Base-by-base conservation (phyloP, 2,797 vertebrate species). In the Syndactyla subalaris region DNA sequence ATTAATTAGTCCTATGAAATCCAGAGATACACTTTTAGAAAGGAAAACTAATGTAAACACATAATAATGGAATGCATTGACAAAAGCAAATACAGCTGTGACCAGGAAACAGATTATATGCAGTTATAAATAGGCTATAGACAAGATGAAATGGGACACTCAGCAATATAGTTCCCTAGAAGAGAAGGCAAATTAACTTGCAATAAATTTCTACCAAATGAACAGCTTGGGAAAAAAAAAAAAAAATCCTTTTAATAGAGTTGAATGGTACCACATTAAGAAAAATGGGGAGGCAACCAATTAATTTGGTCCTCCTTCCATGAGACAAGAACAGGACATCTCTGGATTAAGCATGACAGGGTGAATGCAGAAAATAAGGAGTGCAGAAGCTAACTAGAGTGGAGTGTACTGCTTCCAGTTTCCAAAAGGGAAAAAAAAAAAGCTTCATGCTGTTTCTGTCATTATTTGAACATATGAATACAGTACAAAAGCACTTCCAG, bases 101-200 rank as follows among this genome's bases (percentile, higher is more conserved):
- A 79, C 43, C 17, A 85, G 51, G 58, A 57, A 91, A 63, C 22
- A 79, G 14, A 58, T 46, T 82, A 43, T 51, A 39, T n/a, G 9
- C 5, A 20, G 27, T 80, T 92, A n/a, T 73, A 93, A 95, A 91
- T 84, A 80, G 92, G 27, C 2, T 4, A 41, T 17, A 61, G 45
- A 41, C 17, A 57, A 72, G 29, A 89, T 55, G 30, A 93, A 92
- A 85, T 70, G 12, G 30, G 52, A 68, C 16, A 67, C 7, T 76
- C 21, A 20, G 58, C 32, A 76, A 76, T 73, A 66, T 36, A 32
- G 92, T 94, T 93, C 71, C 36, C 19, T 14, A 68, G 59, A 85
- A 66, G 38, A 91, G 81, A 92, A 94, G 67, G n/a, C 17, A 87
- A 95, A 91, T 92, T 90, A 93, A 48, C 27, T 85, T 79, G 63